Evolutionary conservation across 2,888 invertebrate genomes (phyloP).

Genomic region (Erebia ligea): DNA sequence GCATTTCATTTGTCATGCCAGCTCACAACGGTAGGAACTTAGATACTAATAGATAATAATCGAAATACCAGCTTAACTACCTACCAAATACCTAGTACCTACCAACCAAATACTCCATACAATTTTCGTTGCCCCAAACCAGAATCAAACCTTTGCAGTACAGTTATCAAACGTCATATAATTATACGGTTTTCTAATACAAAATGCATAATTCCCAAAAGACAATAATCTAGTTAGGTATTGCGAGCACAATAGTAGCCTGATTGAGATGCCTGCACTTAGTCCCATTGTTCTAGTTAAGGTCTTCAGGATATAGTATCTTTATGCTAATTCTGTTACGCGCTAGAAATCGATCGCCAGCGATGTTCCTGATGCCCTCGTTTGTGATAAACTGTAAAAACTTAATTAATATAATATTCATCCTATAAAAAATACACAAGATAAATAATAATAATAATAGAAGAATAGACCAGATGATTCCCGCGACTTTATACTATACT

Average conservation of each 20-base stretch:
- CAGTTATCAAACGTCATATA: neutral
- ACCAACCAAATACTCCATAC: no score
- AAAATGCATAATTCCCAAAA: conserved; percentile 39
- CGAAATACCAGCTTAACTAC: neutral
- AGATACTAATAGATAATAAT: no score
- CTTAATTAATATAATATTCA: neutral
- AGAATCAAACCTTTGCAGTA: neutral
- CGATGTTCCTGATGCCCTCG: conserved; percentile 1
- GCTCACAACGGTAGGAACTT: no score
- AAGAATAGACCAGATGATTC: no score
- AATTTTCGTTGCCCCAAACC: neutral
- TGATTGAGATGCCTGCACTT: conserved; percentile 67
- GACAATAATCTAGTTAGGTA: conserved; percentile 41
- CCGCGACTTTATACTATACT: no score
- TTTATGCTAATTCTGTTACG: conserved; percentile 54
- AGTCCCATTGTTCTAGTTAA: conserved; percentile 68
- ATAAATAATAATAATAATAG: no score
- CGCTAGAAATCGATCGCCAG: conserved; percentile 39
- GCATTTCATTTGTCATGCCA: no score
- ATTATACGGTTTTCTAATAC: conserved; percentile 33
- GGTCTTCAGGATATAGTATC: conserved; percentile 61
- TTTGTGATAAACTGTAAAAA: conserved; percentile 13
- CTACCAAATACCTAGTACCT: neutral
- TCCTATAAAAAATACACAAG: no score
- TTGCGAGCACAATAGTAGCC: conserved; percentile 62